phyloP scores from a whole-genome alignment of 2,888 invertebrate species.

The Leucania comma region DNA sequence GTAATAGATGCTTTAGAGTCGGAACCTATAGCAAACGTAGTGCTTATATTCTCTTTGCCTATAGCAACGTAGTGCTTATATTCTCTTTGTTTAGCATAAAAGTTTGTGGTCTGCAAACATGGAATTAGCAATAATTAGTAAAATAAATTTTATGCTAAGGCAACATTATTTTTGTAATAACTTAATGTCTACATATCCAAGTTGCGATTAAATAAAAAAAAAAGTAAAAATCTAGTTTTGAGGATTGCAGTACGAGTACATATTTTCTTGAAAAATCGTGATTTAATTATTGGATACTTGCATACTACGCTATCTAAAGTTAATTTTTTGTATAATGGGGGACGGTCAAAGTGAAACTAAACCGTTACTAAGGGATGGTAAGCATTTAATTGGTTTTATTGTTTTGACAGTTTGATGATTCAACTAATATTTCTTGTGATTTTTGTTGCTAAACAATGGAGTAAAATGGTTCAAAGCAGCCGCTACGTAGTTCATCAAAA shows the following conservation, averaged over 20 bases:
- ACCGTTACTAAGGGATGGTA: slow-evolving; percentile 90
- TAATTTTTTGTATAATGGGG: slow-evolving; percentile 86
- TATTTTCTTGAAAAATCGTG: slow-evolving; percentile 56
- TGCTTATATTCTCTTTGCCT: too few species aligned
- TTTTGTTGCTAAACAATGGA: slow-evolving; percentile 86
- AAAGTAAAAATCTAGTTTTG: slow-evolving; percentile 58
- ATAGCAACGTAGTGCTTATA: too few species aligned
- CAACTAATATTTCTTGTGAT: slow-evolving; percentile 78
- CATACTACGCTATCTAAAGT: slow-evolving; percentile 66
- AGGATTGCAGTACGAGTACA: slow-evolving; percentile 53
- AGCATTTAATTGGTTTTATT: slow-evolving; percentile 73
- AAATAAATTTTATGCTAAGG: neutral
- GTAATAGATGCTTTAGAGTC: too few species aligned
- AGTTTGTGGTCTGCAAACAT: too few species aligned
- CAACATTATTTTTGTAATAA: neutral
- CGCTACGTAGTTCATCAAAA: slow-evolving; percentile 58
- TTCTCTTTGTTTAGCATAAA: too few species aligned
- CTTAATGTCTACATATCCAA: slow-evolving; percentile 13
- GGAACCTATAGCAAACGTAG: too few species aligned
- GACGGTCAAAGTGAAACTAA: slow-evolving; percentile 92
- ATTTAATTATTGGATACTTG: slow-evolving; percentile 63
- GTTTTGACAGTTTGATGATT: slow-evolving; percentile 88
- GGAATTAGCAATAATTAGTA: neutral
- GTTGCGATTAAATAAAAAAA: slow-evolving; percentile 14
- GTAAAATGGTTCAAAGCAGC: slow-evolving; percentile 60